phyloP scores from a whole-genome alignment of 2,113 vertebrate species.

The Nyctereutes procyonoides region DNA sequence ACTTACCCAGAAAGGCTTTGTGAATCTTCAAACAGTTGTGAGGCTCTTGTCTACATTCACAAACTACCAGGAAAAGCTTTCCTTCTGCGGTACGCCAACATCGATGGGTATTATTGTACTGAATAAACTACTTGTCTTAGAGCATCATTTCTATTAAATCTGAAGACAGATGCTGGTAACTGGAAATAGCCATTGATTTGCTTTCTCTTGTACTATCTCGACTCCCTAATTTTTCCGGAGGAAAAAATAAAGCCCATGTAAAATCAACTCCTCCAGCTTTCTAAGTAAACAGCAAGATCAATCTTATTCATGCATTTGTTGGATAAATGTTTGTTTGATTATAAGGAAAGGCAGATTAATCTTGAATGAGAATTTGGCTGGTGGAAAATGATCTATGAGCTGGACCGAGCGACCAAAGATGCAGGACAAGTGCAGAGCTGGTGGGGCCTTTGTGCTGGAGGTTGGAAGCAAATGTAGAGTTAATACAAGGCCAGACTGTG shows the following conservation, averaged over 20 bases:
- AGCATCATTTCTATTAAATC: conserved; percentile 76
- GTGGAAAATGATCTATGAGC: background rate
- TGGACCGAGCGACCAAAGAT: background rate
- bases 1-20: background rate
- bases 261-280: conserved; percentile 63
- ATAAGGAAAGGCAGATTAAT: conserved; percentile 58
- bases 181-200: conserved; percentile 81
- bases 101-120: conserved; percentile 51
- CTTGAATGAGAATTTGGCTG: conserved; percentile 30
- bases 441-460: background rate
- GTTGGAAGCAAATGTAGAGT: background rate
- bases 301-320: conserved; percentile 73
- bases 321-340: conserved; percentile 64
- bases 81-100: conserved; percentile 8
- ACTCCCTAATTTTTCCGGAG: conserved; percentile 72
- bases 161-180: conserved; percentile 75
- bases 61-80: conserved; percentile 13
- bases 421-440: background rate
- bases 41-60: conserved; percentile 29
- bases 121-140: conserved; percentile 56
- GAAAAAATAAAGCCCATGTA: conserved; percentile 55
- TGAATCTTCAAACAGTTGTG: background rate
- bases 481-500: background rate
- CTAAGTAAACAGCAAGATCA: conserved; percentile 69
- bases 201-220: conserved; percentile 66